Conservation (phyloP, 2,113 vertebrate genomes). For the Clarias magur region DNA sequence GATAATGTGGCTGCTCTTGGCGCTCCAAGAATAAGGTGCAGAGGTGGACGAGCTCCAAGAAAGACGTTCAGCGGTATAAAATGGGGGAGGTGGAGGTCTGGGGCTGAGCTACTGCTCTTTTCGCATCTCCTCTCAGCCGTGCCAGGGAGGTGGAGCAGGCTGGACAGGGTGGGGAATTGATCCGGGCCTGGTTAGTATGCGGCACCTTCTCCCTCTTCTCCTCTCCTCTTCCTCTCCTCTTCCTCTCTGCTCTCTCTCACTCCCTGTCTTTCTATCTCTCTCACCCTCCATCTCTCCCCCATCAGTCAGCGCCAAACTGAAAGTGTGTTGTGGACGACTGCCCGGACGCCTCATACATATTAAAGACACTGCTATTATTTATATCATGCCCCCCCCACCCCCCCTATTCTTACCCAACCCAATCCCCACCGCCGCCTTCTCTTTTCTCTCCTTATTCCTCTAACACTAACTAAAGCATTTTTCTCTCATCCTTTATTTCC, state of each 20-base stretch:
- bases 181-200: slow-evolving; percentile 80
- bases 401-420: slow-evolving; percentile 50
- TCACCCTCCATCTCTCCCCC: slow-evolving; percentile 66
- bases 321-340: slow-evolving; percentile 80
- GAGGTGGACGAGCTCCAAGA: slow-evolving; percentile 5
- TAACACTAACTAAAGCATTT: slow-evolving; percentile 45
- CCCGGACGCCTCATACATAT: slow-evolving; percentile 82
- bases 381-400: slow-evolving; percentile 71
- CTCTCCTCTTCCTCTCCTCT: slow-evolving; percentile 4
- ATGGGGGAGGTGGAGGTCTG: slow-evolving; percentile 18
- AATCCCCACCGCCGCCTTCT: slow-evolving; percentile 5
- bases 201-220: slow-evolving; percentile 59
- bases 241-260: slow-evolving; percentile 28
- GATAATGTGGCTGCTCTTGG: slow-evolving; percentile 55
- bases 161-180: slow-evolving; percentile 69
- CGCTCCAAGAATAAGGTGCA: slow-evolving; percentile 28
- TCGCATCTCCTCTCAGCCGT: slow-evolving; percentile 31
- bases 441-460: slow-evolving; percentile 42
- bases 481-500: slow-evolving; percentile 69
- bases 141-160: slow-evolving; percentile 38
- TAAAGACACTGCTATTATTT: slow-evolving; percentile 82
- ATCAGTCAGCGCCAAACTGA: slow-evolving; percentile 78
- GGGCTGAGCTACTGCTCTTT: slow-evolving; percentile 34
- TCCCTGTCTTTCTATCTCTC: slow-evolving; percentile 25
- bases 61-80: slow-evolving; percentile 10